Conservation (phyloP, 2,113 vertebrate species). For the Zingel zingel region DNA sequence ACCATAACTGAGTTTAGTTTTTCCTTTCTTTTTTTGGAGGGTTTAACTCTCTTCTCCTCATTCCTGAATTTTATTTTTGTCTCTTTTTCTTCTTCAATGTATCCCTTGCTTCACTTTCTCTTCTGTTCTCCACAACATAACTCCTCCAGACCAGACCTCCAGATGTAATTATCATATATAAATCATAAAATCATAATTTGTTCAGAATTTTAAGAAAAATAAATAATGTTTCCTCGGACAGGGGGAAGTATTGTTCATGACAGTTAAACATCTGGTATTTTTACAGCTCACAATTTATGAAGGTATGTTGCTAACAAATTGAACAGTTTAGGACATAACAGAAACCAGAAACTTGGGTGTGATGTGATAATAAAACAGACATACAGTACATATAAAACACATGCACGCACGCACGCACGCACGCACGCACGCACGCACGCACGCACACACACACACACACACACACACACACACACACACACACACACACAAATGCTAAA, state of each 20-base stretch:
- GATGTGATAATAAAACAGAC: conserved; percentile 67
- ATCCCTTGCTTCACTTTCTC: not conserved
- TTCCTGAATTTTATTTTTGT: not conserved
- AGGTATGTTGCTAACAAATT: conserved; percentile 73
- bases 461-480: conserved; percentile 13
- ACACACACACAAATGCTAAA: conserved; percentile 14
- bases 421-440: conserved; percentile 9
- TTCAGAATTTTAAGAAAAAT: conserved; percentile 7
- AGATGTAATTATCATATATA: conserved; percentile 32
- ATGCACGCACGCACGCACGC: not conserved
- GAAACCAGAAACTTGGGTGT: conserved; percentile 72
- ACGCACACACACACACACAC: not conserved
- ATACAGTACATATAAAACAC: conserved; percentile 55
- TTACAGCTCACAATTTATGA: conserved; percentile 63
- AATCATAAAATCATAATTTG: conserved; percentile 47
- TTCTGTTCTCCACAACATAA: not conserved
- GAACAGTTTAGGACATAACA: conserved; percentile 58
- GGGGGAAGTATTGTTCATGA: conserved; percentile 25
- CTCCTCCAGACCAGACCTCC: conserved; percentile 12
- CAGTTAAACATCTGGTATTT: conserved; percentile 65
- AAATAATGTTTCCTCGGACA: conserved; percentile 4
- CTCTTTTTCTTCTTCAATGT: not conserved
- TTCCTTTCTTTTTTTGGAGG: conserved; percentile 17
- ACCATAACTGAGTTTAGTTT: conserved; percentile 35
- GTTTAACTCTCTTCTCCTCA: conserved; percentile 32